Evolutionary conservation across 2,888 invertebrate species (phyloP).

Genomic region (Habrosyne pyritoides): DNA sequence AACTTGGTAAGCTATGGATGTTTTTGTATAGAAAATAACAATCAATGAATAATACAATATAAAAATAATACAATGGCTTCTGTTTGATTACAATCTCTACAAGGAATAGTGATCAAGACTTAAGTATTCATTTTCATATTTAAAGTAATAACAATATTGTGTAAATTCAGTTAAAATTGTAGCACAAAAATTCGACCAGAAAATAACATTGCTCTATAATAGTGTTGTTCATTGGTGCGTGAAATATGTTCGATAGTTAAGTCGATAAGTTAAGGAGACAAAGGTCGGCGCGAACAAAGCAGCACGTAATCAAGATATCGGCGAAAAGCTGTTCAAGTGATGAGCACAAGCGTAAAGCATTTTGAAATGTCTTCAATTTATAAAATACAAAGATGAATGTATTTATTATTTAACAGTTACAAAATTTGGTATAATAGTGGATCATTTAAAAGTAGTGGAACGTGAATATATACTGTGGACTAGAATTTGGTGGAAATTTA

Average conservation of each 20-base stretch:
- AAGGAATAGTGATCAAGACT: too few species aligned
- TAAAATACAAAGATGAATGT: too few species aligned
- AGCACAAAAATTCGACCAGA: conserved; percentile 37
- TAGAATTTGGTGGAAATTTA: too few species aligned
- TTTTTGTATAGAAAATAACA: not conserved
- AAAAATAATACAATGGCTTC: not conserved
- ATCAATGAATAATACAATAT: not conserved
- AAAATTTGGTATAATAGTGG: too few species aligned
- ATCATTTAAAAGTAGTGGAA: too few species aligned
- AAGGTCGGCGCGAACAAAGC: conserved; percentile 68
- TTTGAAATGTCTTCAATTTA: not conserved
- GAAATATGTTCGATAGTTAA: conserved; percentile 51
- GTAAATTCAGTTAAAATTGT: conserved; percentile 9
- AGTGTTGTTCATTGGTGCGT: conserved; percentile 59
- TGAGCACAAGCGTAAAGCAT: not conserved
- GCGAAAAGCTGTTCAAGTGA: conserved; percentile 6
- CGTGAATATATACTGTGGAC: too few species aligned
- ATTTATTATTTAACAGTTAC: too few species aligned
- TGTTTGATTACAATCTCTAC: too few species aligned
- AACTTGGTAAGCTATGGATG: conserved; percentile 10
- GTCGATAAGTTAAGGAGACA: conserved; percentile 64
- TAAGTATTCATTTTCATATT: too few species aligned
- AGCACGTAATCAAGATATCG: conserved; percentile 65
- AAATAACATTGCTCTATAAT: conserved; percentile 42
- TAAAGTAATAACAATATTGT: not conserved